Base-by-base conservation (phyloP, 2,797 vertebrate genomes). In the Pipistrellus pygmaeus region DNA sequence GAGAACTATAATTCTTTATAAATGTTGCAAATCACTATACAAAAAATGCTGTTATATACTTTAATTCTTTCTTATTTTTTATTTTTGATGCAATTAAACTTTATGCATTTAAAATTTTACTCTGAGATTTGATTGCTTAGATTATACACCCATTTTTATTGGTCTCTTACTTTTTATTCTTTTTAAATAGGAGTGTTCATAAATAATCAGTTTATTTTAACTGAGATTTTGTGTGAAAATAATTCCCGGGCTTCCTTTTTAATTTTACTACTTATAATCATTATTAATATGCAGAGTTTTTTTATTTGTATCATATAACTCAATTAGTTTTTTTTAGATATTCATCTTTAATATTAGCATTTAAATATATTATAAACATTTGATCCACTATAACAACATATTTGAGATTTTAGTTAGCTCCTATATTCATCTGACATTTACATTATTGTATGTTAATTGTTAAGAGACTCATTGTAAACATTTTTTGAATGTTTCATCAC, bases 1-100 rank as follows among this genome's bases (percentile, higher is more conserved):
- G 21, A n/a, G n/a, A 41, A 76, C 38, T 78, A 57, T 90, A 78
- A 55, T 88, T 92, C 35, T 90, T 92, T 83, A 64, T 55, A 73
- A 81, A 75, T 69, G 27, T 48, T 92, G 15, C 1, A 55, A 69
- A n/a, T 69, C 78, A 23, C n/a, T 76, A 44, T 55, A 60, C 15
- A 78, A 87, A 93, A 72, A 75, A 32, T 80, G 5, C 14, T 80
- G 1, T 55, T 66, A 30, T 20, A 32, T 32, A 35, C 14, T 88
- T 91, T 48, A 25, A 57, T 84, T 72, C 44, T 86, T 72, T 90
- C 18, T 66, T 51, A n/a, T 53, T 88, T 88, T 80, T 90, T 82
- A 9, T 25, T 53, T 76, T 91, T 18, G 32, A 57, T 73, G 57
- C 21, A 44, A 23, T 88, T 87, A 84, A 73, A 80, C 80, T 80